These are phyloP conservation scores for Platysternon megacephalum DNA, from an alignment of 2,113 vertebrate genomes.

Conservation along the genomic window DNA sequence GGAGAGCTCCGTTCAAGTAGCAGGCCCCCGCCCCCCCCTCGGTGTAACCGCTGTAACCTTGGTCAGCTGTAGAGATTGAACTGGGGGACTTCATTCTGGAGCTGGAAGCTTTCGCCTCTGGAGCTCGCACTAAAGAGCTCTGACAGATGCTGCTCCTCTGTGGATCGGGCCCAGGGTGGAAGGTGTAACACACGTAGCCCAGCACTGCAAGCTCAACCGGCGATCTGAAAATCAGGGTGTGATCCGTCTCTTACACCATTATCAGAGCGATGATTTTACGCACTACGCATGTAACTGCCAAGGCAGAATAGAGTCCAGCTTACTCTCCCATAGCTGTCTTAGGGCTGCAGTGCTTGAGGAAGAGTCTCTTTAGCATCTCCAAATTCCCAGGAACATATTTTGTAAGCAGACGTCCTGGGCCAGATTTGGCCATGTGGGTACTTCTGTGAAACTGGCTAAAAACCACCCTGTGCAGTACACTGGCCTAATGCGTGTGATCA, in stretches of 20 bases:
- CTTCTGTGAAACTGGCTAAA: not conserved
- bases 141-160: not conserved
- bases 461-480: rapidly evolving
- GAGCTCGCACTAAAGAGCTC: not conserved
- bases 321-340: not conserved
- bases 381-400: not conserved
- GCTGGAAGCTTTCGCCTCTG: not conserved
- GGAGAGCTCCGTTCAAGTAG: not conserved
- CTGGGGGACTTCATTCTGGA: not conserved
- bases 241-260: not conserved
- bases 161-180: not conserved
- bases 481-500: rapidly evolving
- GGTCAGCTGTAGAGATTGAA: not conserved
- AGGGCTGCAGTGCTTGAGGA: not conserved
- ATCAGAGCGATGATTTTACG: not conserved
- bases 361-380: not conserved
- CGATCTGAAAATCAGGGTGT: not conserved
- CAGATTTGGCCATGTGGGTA: not conserved
- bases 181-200: not conserved
- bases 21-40: no score
- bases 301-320: not conserved
- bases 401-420: not conserved
- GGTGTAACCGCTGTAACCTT: not conserved
- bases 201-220: not conserved
- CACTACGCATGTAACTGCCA: rapidly evolving